Percentiles rank a stretch among this genome's conserved stretches.
Conservation (phyloP, 1,140 invertebrate genomes). For the Zaprionus lachaisei region DNA sequence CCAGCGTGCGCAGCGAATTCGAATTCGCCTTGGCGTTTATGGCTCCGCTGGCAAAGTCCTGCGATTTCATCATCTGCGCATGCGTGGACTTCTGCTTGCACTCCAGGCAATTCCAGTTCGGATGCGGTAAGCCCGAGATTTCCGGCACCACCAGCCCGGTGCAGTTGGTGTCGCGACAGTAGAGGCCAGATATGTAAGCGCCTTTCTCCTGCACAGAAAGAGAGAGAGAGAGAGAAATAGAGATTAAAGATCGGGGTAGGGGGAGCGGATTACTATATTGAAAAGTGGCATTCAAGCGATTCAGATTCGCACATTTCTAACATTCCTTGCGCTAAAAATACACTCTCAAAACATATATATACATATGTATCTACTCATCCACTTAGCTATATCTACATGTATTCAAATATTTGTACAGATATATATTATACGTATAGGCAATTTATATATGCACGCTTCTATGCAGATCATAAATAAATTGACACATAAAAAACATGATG, state of each 20-base stretch:
- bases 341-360: neutral
- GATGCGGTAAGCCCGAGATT: slow-evolving; percentile 73
- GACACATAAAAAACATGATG: slow-evolving; percentile 60
- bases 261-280: slow-evolving; percentile 18
- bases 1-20: slow-evolving; percentile 71
- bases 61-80: slow-evolving; percentile 78
- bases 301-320: slow-evolving; percentile 18
- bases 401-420: slow-evolving; percentile 6
- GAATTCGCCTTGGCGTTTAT: slow-evolving; percentile 79
- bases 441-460: slow-evolving; percentile 27
- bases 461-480: slow-evolving; percentile 64
- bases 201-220: slow-evolving; percentile 67
- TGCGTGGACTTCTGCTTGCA: slow-evolving; percentile 81
- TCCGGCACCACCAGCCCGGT: slow-evolving; percentile 77
- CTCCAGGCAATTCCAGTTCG: slow-evolving; percentile 78
- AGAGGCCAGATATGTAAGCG: slow-evolving; percentile 74
- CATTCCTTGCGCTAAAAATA: slow-evolving; percentile 49
- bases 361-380: neutral
- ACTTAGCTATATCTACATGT: slow-evolving; percentile 10
- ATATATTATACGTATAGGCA: slow-evolving; percentile 19
- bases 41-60: slow-evolving; percentile 77
- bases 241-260: slow-evolving; percentile 19
- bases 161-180: slow-evolving; percentile 79
- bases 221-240: neutral
- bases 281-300: slow-evolving; percentile 7